Conservation (phyloP, 1,140 invertebrate species). For the Augochlora pura region DNA sequence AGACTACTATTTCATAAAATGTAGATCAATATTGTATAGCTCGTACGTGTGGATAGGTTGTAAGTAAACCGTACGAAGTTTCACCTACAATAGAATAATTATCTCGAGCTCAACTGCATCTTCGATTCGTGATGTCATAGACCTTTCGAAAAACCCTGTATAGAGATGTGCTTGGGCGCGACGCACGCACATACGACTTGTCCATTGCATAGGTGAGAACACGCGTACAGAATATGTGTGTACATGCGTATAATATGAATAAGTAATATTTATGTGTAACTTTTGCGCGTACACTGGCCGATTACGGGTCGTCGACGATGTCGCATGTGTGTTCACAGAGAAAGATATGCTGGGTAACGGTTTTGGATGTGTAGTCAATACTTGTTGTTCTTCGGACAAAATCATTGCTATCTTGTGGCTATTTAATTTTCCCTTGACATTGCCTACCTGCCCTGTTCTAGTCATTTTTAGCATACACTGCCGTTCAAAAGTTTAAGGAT, state of each 20-base stretch:
- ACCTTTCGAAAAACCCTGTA: conserved; percentile 31
- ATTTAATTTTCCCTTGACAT: too few relatives aligned
- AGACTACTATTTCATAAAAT: neutral
- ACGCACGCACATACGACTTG: conserved; percentile 17
- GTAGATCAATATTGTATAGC: conserved; percentile 20
- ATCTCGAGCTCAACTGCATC: conserved; percentile 26
- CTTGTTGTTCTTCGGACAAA: neutral
- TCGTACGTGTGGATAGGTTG: conserved; percentile 21
- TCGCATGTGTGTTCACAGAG: neutral
- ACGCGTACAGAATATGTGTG: conserved; percentile 23
- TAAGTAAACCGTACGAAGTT: conserved; percentile 3
- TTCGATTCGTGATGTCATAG: conserved; percentile 20
- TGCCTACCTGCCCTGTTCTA: too few relatives aligned
- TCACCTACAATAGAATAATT: conserved; percentile 1
- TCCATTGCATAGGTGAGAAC: conserved; percentile 10
- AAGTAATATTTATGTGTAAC: conserved; percentile 11
- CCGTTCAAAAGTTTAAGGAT: too few relatives aligned
- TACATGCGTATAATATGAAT: conserved; percentile 26
- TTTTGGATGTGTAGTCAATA: neutral
- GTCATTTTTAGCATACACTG: too few relatives aligned
- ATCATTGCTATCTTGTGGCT: too few relatives aligned
- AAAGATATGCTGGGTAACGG: conserved; percentile 37
- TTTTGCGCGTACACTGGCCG: conserved; percentile 11
- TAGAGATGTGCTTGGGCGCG: conserved; percentile 3
- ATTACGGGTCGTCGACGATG: neutral